Evolutionary conservation across 2,113 vertebrate species (phyloP).

Genomic region (Fregetta grallaria): DNA sequence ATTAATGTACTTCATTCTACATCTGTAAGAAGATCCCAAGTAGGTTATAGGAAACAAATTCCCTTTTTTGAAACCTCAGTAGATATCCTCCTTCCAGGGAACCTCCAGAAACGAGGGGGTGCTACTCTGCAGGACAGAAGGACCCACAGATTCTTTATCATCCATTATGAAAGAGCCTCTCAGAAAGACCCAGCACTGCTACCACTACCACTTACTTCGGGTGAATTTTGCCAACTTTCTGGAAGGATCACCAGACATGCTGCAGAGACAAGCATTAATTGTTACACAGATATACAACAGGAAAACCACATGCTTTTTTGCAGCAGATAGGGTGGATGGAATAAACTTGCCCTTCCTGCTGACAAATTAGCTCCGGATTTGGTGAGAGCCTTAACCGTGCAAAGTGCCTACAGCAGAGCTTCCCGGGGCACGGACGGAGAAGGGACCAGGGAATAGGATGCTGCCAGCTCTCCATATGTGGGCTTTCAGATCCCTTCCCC

Average conservation of each 20-base stretch:
- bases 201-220: background rate
- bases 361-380: background rate
- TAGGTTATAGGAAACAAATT: background rate
- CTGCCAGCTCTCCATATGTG: background rate
- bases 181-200: background rate
- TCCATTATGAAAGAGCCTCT: background rate
- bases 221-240: background rate
- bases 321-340: background rate
- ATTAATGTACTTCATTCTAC: background rate
- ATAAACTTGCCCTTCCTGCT: background rate
- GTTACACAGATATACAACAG: fast-evolving
- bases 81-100: background rate
- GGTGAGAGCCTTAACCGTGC: background rate
- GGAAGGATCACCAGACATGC: background rate
- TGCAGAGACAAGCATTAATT: background rate
- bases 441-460: background rate
- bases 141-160: background rate
- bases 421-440: fast-evolving
- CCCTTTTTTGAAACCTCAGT: background rate
- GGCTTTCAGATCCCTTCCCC: slow-evolving; percentile 36
- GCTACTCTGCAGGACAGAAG: background rate
- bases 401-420: fast-evolving
- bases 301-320: background rate
- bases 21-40: background rate
- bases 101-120: background rate